phyloP scores from a whole-genome alignment of 2,888 invertebrate species.

The Smittia aterrima region DNA sequence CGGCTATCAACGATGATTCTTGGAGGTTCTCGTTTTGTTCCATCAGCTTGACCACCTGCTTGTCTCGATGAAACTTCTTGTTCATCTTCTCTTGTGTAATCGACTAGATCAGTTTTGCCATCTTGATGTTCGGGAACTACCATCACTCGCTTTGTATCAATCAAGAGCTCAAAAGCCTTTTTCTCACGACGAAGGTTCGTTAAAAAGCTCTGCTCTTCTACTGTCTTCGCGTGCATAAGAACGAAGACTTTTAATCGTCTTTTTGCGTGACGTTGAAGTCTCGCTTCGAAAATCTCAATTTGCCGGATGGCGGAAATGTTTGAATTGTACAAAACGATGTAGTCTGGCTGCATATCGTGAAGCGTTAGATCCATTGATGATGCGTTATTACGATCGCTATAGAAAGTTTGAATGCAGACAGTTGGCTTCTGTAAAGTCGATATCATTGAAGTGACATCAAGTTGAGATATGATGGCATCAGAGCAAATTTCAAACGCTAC shows the following conservation, averaged over 20 bases:
- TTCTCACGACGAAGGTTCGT: conserved; percentile 89
- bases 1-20: conserved; percentile 91
- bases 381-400: conserved; percentile 65
- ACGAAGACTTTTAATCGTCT: conserved; percentile 75
- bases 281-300: conserved; percentile 79
- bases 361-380: conserved; percentile 71
- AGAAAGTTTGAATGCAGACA: conserved; percentile 75
- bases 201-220: conserved; percentile 95
- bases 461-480: conserved; percentile 56
- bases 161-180: conserved; percentile 88
- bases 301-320: conserved; percentile 86
- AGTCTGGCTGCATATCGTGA: conserved; percentile 68
- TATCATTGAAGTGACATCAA: conserved; percentile 63
- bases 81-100: conserved; percentile 52
- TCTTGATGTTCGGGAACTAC: conserved; percentile 85
- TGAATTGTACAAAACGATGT: conserved; percentile 85
- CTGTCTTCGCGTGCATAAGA: conserved; percentile 84
- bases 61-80: conserved; percentile 62
- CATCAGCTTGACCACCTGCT: conserved; percentile 57
- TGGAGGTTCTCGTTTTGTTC: conserved; percentile 47
- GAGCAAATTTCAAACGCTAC: conserved; percentile 60
- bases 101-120: conserved; percentile 66
- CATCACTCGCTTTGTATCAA: conserved; percentile 91
- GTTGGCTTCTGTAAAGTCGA: conserved; percentile 62
- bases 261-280: conserved; percentile 55